Evolutionary conservation across 2,113 vertebrate genomes (phyloP), one percentile per base, ranked within the genome.

Genomic region (Myodes glareolus): DNA sequence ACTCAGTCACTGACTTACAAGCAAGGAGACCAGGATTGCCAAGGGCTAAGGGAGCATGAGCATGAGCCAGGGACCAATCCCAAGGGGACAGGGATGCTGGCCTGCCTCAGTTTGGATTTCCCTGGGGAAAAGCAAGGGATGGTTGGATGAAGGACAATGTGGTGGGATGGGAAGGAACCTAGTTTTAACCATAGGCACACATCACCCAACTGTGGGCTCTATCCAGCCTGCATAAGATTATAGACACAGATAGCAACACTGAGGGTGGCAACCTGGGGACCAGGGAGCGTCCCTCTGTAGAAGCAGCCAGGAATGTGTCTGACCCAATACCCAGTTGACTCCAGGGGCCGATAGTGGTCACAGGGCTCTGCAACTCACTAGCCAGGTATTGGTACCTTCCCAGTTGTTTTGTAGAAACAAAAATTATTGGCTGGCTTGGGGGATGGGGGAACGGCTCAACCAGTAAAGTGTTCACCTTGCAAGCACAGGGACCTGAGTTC

Each of bases 1-100:
- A n/a, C 5, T 1, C 29, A 2, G 11, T 21, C 42, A 12, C 13
- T 1, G 23, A 25, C 2, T 21, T 70, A 42, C 42, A 23, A 1
- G 2, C 58, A 42, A 42, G 3, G 36, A 84, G 81, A 58, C 55
- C 11, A 5, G n/a, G 23, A 29, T 16, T 9, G 42, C 27, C 39
- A 33, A 67, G 39, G 14, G 82, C 55, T 61, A 13, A 14, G 77
- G 77, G 47, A 80, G 47, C 47, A 36, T 27, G 39, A 29, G 58
- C 13, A 6, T 50, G 42, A 50, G 36, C 55, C 80, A 82, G 80
- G 55, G 36, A 36, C 6, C 21, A 63, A 39, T 42, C 50, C 5
- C 12, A 39, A 82, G 55, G n/a, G n/a, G 10, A 1, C n/a, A 42
- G 12, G 55, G 25, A 29, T 42, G 12, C 81, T 84, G 80, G 55